Conservation (phyloP, 2,113 vertebrate genomes). For the Neotoma lepida region DNA sequence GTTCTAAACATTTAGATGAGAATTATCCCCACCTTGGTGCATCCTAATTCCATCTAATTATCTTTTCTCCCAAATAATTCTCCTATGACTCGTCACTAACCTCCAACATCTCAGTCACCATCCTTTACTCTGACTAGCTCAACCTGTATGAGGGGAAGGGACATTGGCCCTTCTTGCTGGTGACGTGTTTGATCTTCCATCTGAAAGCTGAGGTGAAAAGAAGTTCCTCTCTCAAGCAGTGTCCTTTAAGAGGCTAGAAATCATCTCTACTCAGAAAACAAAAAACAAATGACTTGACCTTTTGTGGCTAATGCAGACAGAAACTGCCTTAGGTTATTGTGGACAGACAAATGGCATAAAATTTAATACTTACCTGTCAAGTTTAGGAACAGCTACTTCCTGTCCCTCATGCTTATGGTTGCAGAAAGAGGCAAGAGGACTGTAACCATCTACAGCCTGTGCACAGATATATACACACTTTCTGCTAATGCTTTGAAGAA, state of each 20-base stretch:
- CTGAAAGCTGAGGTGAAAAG: background rate
- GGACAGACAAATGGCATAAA: slow-evolving; percentile 51
- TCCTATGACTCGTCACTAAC: background rate
- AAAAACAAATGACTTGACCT: slow-evolving; percentile 62
- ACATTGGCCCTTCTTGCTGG: background rate
- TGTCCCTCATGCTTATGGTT: slow-evolving; percentile 73
- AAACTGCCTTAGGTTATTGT: slow-evolving; percentile 52
- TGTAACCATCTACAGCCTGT: background rate
- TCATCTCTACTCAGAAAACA: slow-evolving; percentile 47
- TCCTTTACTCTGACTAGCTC: background rate
- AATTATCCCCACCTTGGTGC: background rate
- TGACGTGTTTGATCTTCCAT: background rate
- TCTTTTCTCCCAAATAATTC: background rate
- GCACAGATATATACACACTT: too few relatives aligned
- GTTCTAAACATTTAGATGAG: background rate
- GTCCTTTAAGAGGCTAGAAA: background rate
- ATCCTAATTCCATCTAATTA: background rate
- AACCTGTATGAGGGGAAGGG: background rate
- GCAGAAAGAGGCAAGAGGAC: slow-evolving; percentile 36
- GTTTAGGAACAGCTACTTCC: slow-evolving; percentile 80
- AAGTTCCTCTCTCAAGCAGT: background rate
- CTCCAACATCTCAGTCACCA: background rate
- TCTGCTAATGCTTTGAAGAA: background rate
- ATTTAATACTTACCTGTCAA: slow-evolving; percentile 79
- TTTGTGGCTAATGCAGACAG: slow-evolving; percentile 52